phyloP scores from a whole-genome alignment of 2,888 invertebrate genomes.

The Ophion obscuratus region DNA sequence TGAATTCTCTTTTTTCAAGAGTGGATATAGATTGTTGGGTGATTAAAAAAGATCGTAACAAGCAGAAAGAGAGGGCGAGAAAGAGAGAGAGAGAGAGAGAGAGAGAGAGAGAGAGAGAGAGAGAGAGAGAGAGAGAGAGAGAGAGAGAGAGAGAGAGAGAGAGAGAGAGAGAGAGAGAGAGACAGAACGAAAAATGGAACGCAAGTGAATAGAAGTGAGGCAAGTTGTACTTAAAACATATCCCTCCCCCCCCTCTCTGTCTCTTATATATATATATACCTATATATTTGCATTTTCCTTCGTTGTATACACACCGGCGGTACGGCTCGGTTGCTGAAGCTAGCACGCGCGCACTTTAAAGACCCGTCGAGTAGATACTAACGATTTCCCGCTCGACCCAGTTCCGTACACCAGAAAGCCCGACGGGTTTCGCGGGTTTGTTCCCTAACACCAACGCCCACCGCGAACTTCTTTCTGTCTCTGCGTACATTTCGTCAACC shows the following conservation, averaged over 20 bases:
- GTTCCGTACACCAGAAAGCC: constrained; percentile 62
- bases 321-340: constrained; percentile 45
- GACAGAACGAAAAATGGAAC: not conserved
- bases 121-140: not conserved
- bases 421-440: constrained; percentile 57
- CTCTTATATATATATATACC: not conserved
- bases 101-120: not conserved
- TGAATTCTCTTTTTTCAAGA: not conserved
- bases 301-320: constrained; percentile 39
- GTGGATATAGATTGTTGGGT: not conserved
- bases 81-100: not conserved
- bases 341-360: constrained; percentile 62
- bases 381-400: constrained; percentile 78
- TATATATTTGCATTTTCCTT: constrained; percentile 22
- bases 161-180: not conserved
- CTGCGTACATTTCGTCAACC: constrained; percentile 26
- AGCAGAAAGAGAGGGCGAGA: not conserved
- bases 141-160: too few relatives aligned
- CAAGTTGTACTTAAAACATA: constrained; percentile 30
- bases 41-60: not conserved
- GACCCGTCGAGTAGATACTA: constrained; percentile 73
- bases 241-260: not conserved
- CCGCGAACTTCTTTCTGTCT: constrained; percentile 33
- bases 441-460: constrained; percentile 62
- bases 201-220: constrained; percentile 20